A percentile compares a stretch with the other conserved stretches of the same genome.
Evolutionary conservation across 2,113 vertebrate species (phyloP).

Genomic region (Rhineura floridana): DNA sequence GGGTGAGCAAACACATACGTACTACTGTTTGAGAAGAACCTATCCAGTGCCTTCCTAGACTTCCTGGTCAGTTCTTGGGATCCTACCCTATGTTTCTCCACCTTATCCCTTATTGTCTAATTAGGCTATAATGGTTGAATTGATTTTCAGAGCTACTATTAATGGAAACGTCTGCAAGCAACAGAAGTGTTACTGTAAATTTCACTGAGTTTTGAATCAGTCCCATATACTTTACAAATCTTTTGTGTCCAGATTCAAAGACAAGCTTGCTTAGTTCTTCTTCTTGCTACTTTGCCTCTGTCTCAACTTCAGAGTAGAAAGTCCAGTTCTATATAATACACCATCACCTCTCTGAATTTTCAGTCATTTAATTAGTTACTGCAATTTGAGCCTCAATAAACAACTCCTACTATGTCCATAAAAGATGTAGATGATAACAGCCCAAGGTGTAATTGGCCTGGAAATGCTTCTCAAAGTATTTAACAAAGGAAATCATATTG

Average conservation of each 20-base stretch:
- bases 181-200: background rate
- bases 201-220: background rate
- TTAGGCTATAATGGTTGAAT: background rate
- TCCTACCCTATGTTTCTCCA: background rate
- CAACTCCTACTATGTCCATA: background rate
- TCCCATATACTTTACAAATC: background rate
- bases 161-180: background rate
- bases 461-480: constrained; percentile 23
- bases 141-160: too few species aligned
- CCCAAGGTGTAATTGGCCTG: background rate
- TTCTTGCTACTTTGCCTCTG: background rate
- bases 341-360: background rate
- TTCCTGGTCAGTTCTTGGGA: background rate
- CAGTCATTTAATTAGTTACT: background rate
- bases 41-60: background rate
- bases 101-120: background rate
- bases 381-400: background rate
- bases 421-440: background rate
- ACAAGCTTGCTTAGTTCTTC: background rate
- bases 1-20: background rate
- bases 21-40: background rate
- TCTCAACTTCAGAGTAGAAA: background rate
- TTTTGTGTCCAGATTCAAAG: background rate
- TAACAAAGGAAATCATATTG: background rate
- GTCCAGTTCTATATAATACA: background rate